Percentiles rank a stretch among this genome's conserved stretches.
These are phyloP conservation scores for Grallaria varia DNA, from an alignment of 2,113 vertebrate genomes.

Conservation along the genomic window DNA sequence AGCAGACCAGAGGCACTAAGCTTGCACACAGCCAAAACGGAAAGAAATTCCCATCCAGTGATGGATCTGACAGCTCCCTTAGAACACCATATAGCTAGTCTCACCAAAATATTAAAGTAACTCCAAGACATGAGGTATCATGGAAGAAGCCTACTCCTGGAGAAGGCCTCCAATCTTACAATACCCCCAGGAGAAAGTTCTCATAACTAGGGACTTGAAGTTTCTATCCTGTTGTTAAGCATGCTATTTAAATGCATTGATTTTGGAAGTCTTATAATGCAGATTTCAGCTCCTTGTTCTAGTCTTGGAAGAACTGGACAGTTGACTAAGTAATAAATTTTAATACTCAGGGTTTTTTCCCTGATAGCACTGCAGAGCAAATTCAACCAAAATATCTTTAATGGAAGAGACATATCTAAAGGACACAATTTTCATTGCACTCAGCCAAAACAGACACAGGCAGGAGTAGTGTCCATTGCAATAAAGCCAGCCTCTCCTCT, in stretches of 20 bases:
- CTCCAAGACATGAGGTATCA: neutral
- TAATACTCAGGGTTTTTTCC: neutral
- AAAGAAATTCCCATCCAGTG: neutral
- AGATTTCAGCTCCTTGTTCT: constrained; percentile 52
- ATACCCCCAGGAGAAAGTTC: constrained; percentile 36
- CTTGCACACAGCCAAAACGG: neutral
- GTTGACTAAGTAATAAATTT: constrained; percentile 57
- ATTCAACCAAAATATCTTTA: constrained; percentile 47
- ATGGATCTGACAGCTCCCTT: neutral
- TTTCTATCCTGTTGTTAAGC: constrained; percentile 54
- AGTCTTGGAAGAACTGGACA: constrained; percentile 37
- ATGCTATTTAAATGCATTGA: constrained; percentile 76
- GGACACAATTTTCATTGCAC: neutral
- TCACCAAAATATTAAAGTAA: neutral
- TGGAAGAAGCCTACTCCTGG: neutral
- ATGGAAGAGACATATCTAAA: constrained; percentile 20
- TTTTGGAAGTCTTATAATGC: constrained; percentile 46
- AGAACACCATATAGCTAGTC: neutral
- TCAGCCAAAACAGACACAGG: neutral
- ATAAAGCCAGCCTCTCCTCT: neutral
- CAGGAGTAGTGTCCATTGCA: neutral
- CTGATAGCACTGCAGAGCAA: neutral
- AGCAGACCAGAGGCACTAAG: neutral
- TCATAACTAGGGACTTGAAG: constrained; percentile 17
- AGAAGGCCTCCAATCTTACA: constrained; percentile 6